Percentiles rank a stretch among this genome's conserved stretches.
phyloP scores from a whole-genome alignment of 2,113 vertebrate species.

The Anseranas semipalmata region DNA sequence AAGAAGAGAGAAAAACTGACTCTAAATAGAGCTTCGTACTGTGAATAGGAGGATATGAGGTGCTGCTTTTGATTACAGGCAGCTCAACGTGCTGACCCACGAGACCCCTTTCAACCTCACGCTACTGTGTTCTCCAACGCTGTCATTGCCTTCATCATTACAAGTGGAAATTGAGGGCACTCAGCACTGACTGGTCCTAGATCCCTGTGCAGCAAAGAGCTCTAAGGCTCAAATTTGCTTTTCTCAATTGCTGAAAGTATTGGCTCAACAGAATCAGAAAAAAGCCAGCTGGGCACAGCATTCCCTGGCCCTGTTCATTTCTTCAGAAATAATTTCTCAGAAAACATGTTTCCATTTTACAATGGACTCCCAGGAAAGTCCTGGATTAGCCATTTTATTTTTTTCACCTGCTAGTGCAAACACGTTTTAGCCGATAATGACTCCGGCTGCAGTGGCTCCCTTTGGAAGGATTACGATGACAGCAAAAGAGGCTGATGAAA shows the following conservation, averaged over 20 bases:
- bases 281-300: background rate
- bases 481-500: constrained; percentile 40
- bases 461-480: constrained; percentile 45
- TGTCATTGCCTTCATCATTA: background rate
- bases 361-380: background rate
- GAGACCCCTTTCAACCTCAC: background rate
- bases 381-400: background rate
- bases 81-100: background rate
- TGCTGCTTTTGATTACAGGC: background rate
- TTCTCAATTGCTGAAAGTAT: background rate
- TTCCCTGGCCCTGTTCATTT: background rate
- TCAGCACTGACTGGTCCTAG: background rate
- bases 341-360: background rate
- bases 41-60: background rate
- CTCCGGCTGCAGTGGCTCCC: constrained; percentile 16
- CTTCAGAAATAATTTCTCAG: background rate
- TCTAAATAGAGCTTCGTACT: background rate
- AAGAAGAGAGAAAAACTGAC: background rate
- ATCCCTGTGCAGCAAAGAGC: background rate
- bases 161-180: background rate
- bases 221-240: background rate
- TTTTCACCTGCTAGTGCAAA: constrained; percentile 13
- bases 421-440: background rate
- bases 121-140: background rate
- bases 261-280: background rate